phyloP scores from a whole-genome alignment of 64 coral and sea anemone genomes.

The Dendrophyllia cribrosa region DNA sequence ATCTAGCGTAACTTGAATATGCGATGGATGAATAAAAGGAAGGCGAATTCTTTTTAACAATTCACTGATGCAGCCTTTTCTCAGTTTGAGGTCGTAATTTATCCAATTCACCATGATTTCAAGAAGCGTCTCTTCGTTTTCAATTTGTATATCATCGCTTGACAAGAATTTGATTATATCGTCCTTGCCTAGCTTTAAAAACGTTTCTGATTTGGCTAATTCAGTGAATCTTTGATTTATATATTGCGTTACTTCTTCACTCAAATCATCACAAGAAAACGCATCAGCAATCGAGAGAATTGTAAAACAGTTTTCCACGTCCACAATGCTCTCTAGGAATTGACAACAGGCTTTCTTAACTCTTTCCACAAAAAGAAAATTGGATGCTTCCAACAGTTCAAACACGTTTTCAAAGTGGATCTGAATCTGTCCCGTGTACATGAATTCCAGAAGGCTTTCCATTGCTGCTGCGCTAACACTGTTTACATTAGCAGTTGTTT shows the following conservation, averaged over 20 bases:
- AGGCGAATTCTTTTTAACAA: slow-evolving; percentile 73
- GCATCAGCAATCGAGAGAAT: slow-evolving; percentile 83
- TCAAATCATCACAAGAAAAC: slow-evolving; percentile 64
- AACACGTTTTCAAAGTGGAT: slow-evolving; percentile 73
- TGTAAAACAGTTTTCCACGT: slow-evolving; percentile 70
- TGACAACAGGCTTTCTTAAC: slow-evolving; percentile 72
- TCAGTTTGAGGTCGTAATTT: slow-evolving; percentile 50
- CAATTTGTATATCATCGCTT: slow-evolving; percentile 80
- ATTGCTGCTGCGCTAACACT: slow-evolving; percentile 61
- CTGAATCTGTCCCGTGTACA: slow-evolving; percentile 79
- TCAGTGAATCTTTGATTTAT: slow-evolving; percentile 58
- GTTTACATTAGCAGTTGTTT: slow-evolving; percentile 30
- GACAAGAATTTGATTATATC: slow-evolving; percentile 68
- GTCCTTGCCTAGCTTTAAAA: slow-evolving; percentile 47
- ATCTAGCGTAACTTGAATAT: neutral
- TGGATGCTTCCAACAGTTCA: slow-evolving; percentile 83
- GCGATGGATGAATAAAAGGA: slow-evolving; percentile 57
- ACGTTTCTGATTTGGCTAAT: slow-evolving; percentile 71
- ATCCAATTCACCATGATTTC: slow-evolving; percentile 74
- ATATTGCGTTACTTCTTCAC: slow-evolving; percentile 55
- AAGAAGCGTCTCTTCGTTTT: slow-evolving; percentile 74
- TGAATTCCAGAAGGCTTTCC: slow-evolving; percentile 70
- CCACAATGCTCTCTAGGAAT: slow-evolving; percentile 70
- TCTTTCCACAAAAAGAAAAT: slow-evolving; percentile 73
- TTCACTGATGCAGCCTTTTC: slow-evolving; percentile 37